phyloP scores from a whole-genome alignment of 1,140 invertebrate species.

The Hypothenemus hampei region DNA sequence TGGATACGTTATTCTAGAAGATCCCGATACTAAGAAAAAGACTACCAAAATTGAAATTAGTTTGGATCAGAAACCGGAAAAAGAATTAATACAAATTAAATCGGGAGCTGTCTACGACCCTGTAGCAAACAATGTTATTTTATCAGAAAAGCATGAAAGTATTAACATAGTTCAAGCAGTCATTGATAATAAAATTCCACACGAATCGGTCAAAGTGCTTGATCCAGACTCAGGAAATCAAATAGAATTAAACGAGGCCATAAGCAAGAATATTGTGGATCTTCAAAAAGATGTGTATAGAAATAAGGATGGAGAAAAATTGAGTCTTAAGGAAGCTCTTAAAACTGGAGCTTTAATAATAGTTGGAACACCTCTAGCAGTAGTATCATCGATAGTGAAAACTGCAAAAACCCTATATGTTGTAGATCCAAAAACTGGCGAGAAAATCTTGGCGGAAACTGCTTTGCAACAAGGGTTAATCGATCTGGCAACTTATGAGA shows the following conservation, averaged over 20 bases:
- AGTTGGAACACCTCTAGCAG: conserved; percentile 64
- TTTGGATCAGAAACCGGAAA: not conserved
- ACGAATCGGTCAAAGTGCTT: conserved; percentile 65
- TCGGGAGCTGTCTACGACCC: conserved; percentile 72
- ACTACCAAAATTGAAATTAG: not conserved
- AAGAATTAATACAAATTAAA: conserved; percentile 47
- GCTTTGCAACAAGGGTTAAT: conserved; percentile 74
- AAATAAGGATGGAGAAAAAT: conserved; percentile 58
- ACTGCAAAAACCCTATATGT: conserved; percentile 60
- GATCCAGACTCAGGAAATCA: conserved; percentile 67
- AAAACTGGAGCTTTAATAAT: conserved; percentile 68
- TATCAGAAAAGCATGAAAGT: conserved; percentile 63
- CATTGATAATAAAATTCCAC: conserved; percentile 59
- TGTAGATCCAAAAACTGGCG: conserved; percentile 70
- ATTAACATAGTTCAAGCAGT: conserved; percentile 66
- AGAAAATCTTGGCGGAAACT: conserved; percentile 70
- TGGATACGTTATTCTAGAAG: conserved; percentile 60
- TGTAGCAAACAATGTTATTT: conserved; percentile 64
- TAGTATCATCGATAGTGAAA: conserved; percentile 52
- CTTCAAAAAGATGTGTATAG: conserved; percentile 65
- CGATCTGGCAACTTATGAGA: conserved; percentile 57
- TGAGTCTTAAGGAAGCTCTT: conserved; percentile 68
- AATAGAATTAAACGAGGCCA: conserved; percentile 70
- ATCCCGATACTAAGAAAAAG: conserved; percentile 9
- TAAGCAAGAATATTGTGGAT: conserved; percentile 70